Conservation (phyloP, 2,888 invertebrate genomes). For the Ophraella communa region DNA sequence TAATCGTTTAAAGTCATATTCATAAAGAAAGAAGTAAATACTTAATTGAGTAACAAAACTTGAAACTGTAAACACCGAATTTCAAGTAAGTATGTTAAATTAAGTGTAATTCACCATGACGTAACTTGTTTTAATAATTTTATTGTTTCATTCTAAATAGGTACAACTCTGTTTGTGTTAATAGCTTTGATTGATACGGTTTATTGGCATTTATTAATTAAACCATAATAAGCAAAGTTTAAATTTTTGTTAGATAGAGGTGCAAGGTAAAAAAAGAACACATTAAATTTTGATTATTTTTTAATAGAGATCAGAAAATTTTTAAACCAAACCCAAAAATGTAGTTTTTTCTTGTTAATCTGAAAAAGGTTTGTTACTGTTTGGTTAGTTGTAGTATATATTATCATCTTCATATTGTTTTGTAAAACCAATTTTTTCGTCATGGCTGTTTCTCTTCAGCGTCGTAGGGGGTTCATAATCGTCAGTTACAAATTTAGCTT, state of each 20-base stretch:
- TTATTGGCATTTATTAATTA: no score
- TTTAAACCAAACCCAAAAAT: neutral
- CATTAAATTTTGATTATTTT: neutral
- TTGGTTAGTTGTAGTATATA: neutral
- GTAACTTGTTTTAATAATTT: no score
- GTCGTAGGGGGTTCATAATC: conserved; percentile 71
- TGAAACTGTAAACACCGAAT: no score
- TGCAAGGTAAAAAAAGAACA: neutral
- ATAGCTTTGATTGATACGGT: no score
- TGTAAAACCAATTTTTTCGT: conserved; percentile 66
- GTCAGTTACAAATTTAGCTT: conserved; percentile 63
- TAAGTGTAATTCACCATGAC: no score
- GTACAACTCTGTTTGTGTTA: no score
- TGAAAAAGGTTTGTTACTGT: neutral
- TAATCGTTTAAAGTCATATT: no score
- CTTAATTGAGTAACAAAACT: no score
- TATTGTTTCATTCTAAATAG: no score
- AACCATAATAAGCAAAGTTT: neutral
- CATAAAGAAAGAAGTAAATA: no score
- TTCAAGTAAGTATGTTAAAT: no score
- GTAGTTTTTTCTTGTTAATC: neutral
- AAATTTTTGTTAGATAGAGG: no score
- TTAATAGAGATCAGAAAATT: neutral
- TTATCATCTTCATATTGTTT: conserved; percentile 49
- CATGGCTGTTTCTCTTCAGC: conserved; percentile 69